Evolutionary conservation across 1,140 invertebrate species (phyloP).

Genomic region (Psilanteris sp.): DNA sequence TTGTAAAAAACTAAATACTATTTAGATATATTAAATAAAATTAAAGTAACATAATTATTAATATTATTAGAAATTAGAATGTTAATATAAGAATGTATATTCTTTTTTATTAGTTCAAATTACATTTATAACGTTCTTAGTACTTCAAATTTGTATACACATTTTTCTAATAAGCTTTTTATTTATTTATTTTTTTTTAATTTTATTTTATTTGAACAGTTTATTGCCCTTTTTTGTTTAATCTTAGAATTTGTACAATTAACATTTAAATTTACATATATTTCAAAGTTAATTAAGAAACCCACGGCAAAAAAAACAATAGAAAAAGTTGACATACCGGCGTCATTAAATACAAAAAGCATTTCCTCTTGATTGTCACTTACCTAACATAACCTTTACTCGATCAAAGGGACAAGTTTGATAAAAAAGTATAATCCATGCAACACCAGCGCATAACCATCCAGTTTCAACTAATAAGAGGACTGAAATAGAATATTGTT

Average conservation of each 20-base stretch:
- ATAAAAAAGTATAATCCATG: constrained; percentile 88
- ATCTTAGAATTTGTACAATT: constrained; percentile 1
- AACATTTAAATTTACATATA: constrained; percentile 2
- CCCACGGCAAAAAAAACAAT: neutral
- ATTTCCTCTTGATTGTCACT: constrained; percentile 66
- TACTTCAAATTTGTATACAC: no score
- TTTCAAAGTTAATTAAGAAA: constrained; percentile 5
- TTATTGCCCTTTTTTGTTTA: no score
- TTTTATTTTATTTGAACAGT: no score
- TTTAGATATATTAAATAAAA: no score
- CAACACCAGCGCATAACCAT: constrained; percentile 87
- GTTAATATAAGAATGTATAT: no score
- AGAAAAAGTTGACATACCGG: constrained; percentile 4
- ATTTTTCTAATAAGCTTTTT: no score
- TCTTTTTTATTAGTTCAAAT: no score
- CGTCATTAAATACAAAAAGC: constrained; percentile 7
- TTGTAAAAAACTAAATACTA: no score
- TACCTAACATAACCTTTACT: constrained; percentile 89
- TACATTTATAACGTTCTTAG: no score
- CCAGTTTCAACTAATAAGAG: constrained; percentile 87
- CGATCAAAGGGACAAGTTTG: constrained; percentile 84
- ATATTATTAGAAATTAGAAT: no score
- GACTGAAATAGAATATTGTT: constrained; percentile 79
- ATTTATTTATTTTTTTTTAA: no score
- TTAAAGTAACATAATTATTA: no score